phyloP scores from a whole-genome alignment of 2,888 invertebrate species.

The Campaea margaritaria region DNA sequence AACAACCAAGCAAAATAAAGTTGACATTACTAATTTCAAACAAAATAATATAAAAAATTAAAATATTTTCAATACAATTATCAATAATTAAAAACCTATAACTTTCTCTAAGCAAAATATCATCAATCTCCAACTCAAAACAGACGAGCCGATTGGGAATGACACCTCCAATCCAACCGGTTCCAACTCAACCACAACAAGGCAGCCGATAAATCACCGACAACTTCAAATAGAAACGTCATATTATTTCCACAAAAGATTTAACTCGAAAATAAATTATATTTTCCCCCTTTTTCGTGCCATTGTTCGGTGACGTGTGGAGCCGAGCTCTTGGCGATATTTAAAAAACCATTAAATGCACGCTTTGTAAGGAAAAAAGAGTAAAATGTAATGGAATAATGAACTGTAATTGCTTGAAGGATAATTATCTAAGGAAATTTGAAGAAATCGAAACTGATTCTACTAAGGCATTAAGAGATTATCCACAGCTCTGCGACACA shows the following conservation, averaged over 20 bases:
- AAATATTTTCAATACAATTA: too few relatives aligned
- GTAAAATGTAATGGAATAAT: slow-evolving; percentile 25
- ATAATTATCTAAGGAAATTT: slow-evolving; percentile 5
- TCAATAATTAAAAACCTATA: too few relatives aligned
- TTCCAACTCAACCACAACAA: slow-evolving; percentile 64
- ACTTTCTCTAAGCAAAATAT: slow-evolving; percentile 21
- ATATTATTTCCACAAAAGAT: slow-evolving; percentile 86
- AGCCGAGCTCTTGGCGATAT: slow-evolving; percentile 78
- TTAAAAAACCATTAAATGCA: slow-evolving; percentile 85
- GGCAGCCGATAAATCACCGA: slow-evolving; percentile 83
- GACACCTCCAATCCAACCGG: slow-evolving; percentile 64
- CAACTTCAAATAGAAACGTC: slow-evolving; percentile 86
- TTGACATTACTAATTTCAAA: too few relatives aligned
- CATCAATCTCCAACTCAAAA: slow-evolving; percentile 60
- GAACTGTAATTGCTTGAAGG: slow-evolving; percentile 24
- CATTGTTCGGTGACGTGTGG: slow-evolving; percentile 82
- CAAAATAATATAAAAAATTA: too few relatives aligned
- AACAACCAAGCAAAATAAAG: too few relatives aligned
- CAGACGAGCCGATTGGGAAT: slow-evolving; percentile 56
- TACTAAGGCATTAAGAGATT: too few relatives aligned
- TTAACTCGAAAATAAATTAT: slow-evolving; percentile 86
- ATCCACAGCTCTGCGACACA: too few relatives aligned
- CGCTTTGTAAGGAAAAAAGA: slow-evolving; percentile 56
- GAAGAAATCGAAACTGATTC: too few relatives aligned
- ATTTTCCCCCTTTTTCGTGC: slow-evolving; percentile 78